Evolutionary conservation across 2,888 invertebrate genomes (phyloP).

Genomic region (Campaea margaritaria): DNA sequence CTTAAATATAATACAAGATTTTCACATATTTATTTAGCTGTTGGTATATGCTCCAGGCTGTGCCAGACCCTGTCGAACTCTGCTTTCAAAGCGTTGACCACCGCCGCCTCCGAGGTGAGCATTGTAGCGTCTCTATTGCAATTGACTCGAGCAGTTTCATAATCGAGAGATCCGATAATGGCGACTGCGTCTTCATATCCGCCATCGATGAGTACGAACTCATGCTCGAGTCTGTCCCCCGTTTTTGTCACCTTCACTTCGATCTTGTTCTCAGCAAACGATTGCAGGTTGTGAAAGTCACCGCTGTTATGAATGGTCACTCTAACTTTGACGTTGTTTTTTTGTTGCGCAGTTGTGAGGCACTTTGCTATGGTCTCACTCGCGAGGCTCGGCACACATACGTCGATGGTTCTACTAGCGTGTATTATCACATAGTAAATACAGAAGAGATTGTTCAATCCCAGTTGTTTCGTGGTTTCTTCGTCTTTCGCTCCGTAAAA

Average conservation of each 20-base stretch:
- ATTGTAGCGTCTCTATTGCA: constrained; percentile 60
- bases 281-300: constrained; percentile 48
- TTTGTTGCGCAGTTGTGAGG: constrained; percentile 54
- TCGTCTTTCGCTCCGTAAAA: constrained; percentile 62
- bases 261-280: constrained; percentile 56
- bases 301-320: constrained; percentile 59
- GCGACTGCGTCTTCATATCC: constrained; percentile 55
- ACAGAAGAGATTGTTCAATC: constrained; percentile 63
- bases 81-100: constrained; percentile 53
- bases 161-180: constrained; percentile 64
- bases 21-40: background rate
- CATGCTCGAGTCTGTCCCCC: constrained; percentile 58
- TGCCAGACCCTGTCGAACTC: constrained; percentile 71
- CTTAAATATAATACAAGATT: too few relatives aligned
- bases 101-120: constrained; percentile 57
- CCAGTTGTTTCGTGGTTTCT: constrained; percentile 52
- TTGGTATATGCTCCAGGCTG: constrained; percentile 26
- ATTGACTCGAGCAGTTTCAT: constrained; percentile 55
- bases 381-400: constrained; percentile 63
- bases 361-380: constrained; percentile 61
- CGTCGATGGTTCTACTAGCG: constrained; percentile 60
- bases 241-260: constrained; percentile 61
- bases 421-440: constrained; percentile 63
- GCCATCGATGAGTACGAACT: constrained; percentile 65
- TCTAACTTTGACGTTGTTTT: constrained; percentile 55